These are phyloP conservation scores for Homalodisca vitripennis DNA, from an alignment of 1,140 invertebrate species.

Conservation along the genomic window DNA sequence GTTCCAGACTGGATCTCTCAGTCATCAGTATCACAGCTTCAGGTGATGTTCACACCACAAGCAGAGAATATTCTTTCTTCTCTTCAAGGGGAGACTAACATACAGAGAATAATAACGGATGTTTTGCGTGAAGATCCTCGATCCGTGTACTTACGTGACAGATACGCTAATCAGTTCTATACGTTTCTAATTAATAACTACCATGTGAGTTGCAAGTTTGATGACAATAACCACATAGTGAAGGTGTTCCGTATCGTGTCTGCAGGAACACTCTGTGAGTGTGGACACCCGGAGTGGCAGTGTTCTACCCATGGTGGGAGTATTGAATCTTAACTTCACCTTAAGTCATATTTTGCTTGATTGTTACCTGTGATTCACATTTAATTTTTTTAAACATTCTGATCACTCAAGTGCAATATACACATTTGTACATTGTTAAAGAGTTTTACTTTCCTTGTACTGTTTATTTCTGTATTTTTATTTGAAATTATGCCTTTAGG, in stretches of 20 bases:
- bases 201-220: conserved; percentile 78
- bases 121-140: conserved; percentile 82
- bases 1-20: conserved; percentile 60
- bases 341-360: too few species aligned
- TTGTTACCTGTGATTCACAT: too few species aligned
- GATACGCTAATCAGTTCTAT: conserved; percentile 74
- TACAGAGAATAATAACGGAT: conserved; percentile 62
- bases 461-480: too few species aligned
- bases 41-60: conserved; percentile 63
- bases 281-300: conserved; percentile 54
- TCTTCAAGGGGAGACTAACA: conserved; percentile 46
- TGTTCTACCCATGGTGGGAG: conserved; percentile 51
- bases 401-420: too few species aligned
- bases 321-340: too few species aligned
- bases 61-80: conserved; percentile 59
- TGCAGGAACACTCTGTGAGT: conserved; percentile 52
- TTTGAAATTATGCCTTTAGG: too few species aligned
- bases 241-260: conserved; percentile 60
- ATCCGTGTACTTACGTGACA: conserved; percentile 76
- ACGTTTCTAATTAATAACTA: conserved; percentile 75
- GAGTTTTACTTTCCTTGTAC: too few species aligned
- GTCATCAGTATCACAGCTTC: conserved; percentile 52
- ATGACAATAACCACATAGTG: conserved; percentile 60
- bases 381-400: too few species aligned
- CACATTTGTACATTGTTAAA: too few species aligned